These are phyloP conservation scores for Sitophilus oryzae DNA, from an alignment of 1,140 invertebrate genomes.

Conservation along the genomic window DNA sequence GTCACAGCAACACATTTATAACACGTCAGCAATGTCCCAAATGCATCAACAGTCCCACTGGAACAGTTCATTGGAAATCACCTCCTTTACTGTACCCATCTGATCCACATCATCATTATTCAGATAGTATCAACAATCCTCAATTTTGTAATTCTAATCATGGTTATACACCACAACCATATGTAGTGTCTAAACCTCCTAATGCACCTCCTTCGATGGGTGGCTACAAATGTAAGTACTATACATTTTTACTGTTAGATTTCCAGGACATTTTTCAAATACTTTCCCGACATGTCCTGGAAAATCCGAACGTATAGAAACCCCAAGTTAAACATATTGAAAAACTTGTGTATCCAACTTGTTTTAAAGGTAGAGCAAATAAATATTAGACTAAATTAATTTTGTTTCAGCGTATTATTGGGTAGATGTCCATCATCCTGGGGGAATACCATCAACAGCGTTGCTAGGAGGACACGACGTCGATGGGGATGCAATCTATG, in stretches of 20 bases:
- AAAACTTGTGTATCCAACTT: no score
- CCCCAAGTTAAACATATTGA: no score
- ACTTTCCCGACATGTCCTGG: not conserved
- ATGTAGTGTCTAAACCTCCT: not conserved
- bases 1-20: not conserved
- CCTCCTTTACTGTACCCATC: not conserved
- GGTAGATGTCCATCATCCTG: constrained; percentile 31
- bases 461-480: constrained; percentile 63
- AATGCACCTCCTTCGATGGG: not conserved
- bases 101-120: no score
- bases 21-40: constrained; percentile 7
- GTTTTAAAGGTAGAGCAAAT: no score
- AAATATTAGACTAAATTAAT: no score
- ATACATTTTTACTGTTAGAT: no score
- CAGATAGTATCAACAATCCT: not conserved
- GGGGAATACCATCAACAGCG: constrained; percentile 44
- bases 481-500: constrained; percentile 66
- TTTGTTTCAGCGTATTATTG: constrained; percentile 38
- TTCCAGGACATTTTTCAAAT: no score
- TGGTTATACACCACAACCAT: no score
- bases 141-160: no score
- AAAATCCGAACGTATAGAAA: no score
- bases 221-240: constrained; percentile 7
- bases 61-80: constrained; percentile 1
- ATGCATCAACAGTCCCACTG: constrained; percentile 6